Evolutionary conservation across 2,888 invertebrate species (phyloP).

Genomic region (Tipula vernalis): DNA sequence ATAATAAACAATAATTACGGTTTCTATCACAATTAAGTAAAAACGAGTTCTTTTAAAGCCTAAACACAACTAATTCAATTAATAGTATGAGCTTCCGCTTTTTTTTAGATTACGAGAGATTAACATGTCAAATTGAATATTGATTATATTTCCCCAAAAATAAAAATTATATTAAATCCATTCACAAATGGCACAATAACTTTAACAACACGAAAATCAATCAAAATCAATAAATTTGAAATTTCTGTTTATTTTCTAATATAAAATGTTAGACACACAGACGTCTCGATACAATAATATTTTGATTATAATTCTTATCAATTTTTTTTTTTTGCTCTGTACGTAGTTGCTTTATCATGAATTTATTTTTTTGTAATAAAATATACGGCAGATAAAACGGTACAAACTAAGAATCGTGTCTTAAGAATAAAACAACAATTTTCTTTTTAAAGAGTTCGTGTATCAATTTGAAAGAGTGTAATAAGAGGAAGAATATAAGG

Average conservation of each 20-base stretch:
- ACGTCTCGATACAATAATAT: not conserved
- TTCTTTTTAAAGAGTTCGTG: not conserved
- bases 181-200: not conserved
- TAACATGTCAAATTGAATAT: not conserved
- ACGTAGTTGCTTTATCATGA: not conserved
- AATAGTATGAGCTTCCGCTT: not conserved
- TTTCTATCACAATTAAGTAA: not conserved
- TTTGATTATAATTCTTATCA: not conserved
- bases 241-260: not conserved
- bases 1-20: not conserved
- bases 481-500: not conserved
- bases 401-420: not conserved
- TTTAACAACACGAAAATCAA: not conserved
- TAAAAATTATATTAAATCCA: not conserved
- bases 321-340: not conserved
- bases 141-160: not conserved
- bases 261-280: not conserved
- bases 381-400: not conserved
- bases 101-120: not conserved
- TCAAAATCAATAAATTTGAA: not conserved
- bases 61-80: not conserved
- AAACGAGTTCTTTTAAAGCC: not conserved
- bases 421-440: not conserved
- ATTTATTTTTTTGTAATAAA: not conserved
- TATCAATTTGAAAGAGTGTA: not conserved